Evolutionary conservation across 1,140 invertebrate genomes (phyloP).

Genomic region (Aphelenchoides fujianensis): DNA sequence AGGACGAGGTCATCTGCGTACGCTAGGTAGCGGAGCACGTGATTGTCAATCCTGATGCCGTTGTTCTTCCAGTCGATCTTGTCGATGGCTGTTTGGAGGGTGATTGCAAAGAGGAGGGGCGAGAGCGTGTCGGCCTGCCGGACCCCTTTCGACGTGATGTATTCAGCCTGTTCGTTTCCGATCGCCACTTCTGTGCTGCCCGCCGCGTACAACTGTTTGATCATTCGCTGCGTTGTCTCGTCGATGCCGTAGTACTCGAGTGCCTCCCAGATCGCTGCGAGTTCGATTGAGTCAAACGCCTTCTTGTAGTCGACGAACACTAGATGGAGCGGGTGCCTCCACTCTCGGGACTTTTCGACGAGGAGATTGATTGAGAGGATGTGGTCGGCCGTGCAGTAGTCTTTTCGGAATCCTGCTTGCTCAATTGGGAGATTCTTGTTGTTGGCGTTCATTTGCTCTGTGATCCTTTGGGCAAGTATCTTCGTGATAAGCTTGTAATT

Average conservation of each 20-base stretch:
- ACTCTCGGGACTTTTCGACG: conserved; percentile 4
- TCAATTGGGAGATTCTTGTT: background rate
- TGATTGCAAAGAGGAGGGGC: conserved; percentile 22
- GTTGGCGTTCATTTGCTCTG: background rate
- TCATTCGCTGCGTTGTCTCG: conserved; percentile 23
- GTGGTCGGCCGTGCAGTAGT: conserved; percentile 38
- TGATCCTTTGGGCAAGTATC: background rate
- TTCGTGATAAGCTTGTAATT: conserved; percentile 25
- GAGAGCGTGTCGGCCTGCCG: conserved; percentile 26
- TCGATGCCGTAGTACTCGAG: conserved; percentile 26
- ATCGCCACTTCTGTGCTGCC: conserved; percentile 6
- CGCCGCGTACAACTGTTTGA: conserved; percentile 28
- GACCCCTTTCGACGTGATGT: conserved; percentile 9
- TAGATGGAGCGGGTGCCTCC: conserved; percentile 17
- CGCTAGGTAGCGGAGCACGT: conserved; percentile 1
- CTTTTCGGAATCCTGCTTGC: conserved; percentile 42
- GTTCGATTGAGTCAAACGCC: conserved; percentile 38
- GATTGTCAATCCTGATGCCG: background rate
- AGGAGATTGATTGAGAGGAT: conserved; percentile 31
- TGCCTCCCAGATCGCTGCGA: conserved; percentile 25
- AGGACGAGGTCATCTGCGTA: conserved; percentile 17
- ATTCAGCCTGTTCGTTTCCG: background rate
- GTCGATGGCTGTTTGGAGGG: conserved; percentile 9
- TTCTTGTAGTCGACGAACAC: conserved; percentile 41
- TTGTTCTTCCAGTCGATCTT: conserved; percentile 5